Percentiles rank a stretch among this genome's conserved stretches.
These are phyloP conservation scores for Zeuzera pyrina DNA, from an alignment of 2,888 invertebrate species.

Conservation along the genomic window DNA sequence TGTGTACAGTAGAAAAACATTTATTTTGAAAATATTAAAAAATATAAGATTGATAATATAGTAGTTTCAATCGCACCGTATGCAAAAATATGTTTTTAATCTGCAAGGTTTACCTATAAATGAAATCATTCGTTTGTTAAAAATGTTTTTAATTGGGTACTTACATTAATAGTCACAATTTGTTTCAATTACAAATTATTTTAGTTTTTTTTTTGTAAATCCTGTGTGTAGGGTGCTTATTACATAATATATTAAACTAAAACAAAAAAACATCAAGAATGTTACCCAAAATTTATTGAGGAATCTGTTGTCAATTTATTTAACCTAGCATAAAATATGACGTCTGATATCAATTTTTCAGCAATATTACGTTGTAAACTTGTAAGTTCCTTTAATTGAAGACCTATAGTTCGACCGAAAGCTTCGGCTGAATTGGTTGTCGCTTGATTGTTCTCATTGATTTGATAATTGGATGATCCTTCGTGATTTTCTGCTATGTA, in stretches of 20 bases:
- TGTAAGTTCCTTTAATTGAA: constrained; percentile 24
- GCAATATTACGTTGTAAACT: constrained; percentile 25
- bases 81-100: too few relatives aligned
- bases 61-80: too few relatives aligned
- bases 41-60: too few relatives aligned
- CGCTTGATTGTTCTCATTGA: neutral
- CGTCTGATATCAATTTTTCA: constrained; percentile 34
- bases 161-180: too few relatives aligned
- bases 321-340: constrained; percentile 28
- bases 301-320: constrained; percentile 20
- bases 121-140: too few relatives aligned
- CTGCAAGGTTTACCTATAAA: too few relatives aligned
- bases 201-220: too few relatives aligned
- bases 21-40: too few relatives aligned
- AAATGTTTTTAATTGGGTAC: too few relatives aligned
- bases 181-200: too few relatives aligned
- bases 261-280: neutral
- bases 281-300: constrained; percentile 7
- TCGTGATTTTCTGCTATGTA: constrained; percentile 3
- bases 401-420: constrained; percentile 23
- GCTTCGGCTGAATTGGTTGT: constrained; percentile 10
- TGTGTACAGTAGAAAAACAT: too few relatives aligned
- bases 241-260: neutral
- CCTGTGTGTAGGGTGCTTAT: neutral
- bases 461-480: neutral